Evolutionary conservation across 2,797 vertebrate genomes (phyloP).

Genomic region (Paguma larvata): DNA sequence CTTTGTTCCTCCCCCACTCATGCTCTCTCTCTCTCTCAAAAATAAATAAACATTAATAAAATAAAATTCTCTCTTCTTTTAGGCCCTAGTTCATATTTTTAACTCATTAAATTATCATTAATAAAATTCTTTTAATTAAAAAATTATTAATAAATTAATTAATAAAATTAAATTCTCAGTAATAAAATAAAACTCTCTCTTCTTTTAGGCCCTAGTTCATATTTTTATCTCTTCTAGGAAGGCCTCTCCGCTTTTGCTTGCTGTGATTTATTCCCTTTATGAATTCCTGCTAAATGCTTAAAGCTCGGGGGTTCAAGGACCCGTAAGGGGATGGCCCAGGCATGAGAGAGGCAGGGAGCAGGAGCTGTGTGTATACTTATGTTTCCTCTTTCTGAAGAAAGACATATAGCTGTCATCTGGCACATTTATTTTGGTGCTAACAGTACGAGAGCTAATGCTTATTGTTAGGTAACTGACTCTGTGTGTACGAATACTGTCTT

Average conservation of each 20-base stretch:
- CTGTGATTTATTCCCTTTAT: neutral
- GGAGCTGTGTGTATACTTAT: neutral
- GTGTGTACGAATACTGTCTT: neutral
- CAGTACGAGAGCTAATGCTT: neutral
- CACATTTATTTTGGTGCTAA: neutral
- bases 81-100: no score
- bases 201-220: neutral
- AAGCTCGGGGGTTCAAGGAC: neutral
- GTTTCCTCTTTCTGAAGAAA: neutral
- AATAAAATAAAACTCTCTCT: neutral
- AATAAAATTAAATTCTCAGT: no score
- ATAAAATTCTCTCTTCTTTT: no score
- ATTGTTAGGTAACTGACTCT: neutral
- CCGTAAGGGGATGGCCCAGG: neutral
- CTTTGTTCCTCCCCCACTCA: no score
- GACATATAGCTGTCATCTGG: neutral
- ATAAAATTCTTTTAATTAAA: no score
- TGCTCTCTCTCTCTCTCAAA: no score
- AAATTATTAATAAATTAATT: no score
- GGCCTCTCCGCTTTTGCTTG: neutral
- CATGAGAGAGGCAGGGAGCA: neutral
- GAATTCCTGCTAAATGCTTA: neutral
- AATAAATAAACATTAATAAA: no score
- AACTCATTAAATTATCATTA: no score
- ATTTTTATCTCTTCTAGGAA: neutral